These are phyloP conservation scores for Gobio gobio DNA, from an alignment of 2,113 vertebrate genomes.

Conservation along the genomic window DNA sequence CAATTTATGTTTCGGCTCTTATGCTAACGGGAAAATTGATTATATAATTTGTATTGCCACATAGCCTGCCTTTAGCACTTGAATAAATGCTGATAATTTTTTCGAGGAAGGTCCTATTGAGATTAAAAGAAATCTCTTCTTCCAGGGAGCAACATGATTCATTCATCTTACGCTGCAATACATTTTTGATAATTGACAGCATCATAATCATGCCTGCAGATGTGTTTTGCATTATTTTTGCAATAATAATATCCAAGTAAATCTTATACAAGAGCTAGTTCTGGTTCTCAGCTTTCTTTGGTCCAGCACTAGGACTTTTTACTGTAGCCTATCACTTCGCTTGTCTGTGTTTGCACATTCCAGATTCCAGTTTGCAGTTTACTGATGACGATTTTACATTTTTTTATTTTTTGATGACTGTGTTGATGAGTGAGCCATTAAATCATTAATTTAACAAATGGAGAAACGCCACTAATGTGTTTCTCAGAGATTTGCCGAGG, in stretches of 20 bases:
- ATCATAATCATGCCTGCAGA: background rate
- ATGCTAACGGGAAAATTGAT: background rate
- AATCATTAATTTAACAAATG: background rate
- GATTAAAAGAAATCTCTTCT: too few relatives aligned
- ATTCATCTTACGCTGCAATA: too few relatives aligned
- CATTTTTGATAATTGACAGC: background rate
- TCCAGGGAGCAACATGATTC: too few relatives aligned
- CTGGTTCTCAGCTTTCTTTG: background rate
- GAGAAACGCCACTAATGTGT: too few relatives aligned
- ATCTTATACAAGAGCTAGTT: background rate
- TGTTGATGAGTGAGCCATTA: background rate
- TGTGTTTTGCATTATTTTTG: background rate
- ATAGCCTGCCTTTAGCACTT: background rate
- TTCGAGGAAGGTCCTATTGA: too few relatives aligned
- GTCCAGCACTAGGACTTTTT: background rate
- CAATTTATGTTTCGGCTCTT: conserved; percentile 8
- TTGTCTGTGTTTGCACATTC: background rate
- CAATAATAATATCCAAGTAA: background rate
- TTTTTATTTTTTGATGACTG: too few relatives aligned
- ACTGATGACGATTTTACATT: background rate
- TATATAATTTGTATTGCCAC: background rate
- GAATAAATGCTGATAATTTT: background rate
- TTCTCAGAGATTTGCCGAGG: background rate
- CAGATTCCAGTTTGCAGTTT: too few relatives aligned
- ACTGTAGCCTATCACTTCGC: background rate